Percentiles rank a stretch among this genome's conserved stretches.
Evolutionary conservation across 2,888 invertebrate species (phyloP).

Genomic region (Hirtodrosophila cameraria): DNA sequence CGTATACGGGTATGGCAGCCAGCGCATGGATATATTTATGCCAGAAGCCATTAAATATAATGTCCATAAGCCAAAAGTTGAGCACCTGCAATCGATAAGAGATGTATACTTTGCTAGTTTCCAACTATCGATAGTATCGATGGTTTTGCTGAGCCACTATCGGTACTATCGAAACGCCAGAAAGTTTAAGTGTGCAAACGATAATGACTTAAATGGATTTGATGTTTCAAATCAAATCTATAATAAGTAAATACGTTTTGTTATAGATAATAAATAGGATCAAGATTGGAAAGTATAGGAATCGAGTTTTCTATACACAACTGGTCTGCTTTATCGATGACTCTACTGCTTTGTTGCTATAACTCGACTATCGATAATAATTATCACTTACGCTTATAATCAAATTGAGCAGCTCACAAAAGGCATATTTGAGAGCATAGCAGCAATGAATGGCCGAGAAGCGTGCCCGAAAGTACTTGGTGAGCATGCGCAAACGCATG

Average conservation of each 20-base stretch:
- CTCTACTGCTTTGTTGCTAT: too few relatives aligned
- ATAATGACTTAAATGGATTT: too few relatives aligned
- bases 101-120: background rate
- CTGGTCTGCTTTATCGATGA: too few relatives aligned
- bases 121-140: constrained; percentile 2
- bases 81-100: constrained; percentile 47
- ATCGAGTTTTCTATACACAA: too few relatives aligned
- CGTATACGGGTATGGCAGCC: constrained; percentile 67
- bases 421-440: constrained; percentile 88
- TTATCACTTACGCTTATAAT: constrained; percentile 87
- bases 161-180: too few relatives aligned
- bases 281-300: too few relatives aligned
- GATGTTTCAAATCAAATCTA: too few relatives aligned
- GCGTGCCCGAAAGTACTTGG: constrained; percentile 68
- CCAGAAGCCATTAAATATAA: constrained; percentile 81
- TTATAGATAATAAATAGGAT: too few relatives aligned
- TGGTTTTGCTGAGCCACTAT: too few relatives aligned
- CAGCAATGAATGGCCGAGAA: constrained; percentile 67
- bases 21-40: constrained; percentile 74
- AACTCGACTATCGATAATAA: background rate
- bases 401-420: constrained; percentile 90
- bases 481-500: constrained; percentile 57
- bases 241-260: too few relatives aligned
- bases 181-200: too few relatives aligned
- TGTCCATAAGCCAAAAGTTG: constrained; percentile 77